A percentile compares a stretch with the other conserved stretches of the same genome.
phyloP scores from a whole-genome alignment of 2,888 invertebrate genomes.

The Yponomeuta plumbellus region DNA sequence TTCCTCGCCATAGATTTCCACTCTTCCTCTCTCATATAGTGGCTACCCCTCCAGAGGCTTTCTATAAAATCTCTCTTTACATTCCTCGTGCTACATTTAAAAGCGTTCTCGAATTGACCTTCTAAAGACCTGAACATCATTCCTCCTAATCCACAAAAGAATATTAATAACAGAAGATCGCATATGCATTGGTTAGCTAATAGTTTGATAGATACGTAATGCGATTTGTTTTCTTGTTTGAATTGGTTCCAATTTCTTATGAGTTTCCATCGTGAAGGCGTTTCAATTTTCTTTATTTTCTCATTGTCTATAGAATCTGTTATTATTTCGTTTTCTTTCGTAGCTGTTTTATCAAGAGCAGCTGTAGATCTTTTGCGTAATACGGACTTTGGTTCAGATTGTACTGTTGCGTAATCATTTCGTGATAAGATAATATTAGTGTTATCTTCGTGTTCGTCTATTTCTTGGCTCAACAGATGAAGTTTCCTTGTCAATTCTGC shows the following conservation, averaged over 20 bases:
- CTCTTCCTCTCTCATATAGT: constrained; percentile 89
- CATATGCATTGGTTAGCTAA: constrained; percentile 81
- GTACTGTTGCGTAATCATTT: constrained; percentile 32
- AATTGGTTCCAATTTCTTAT: constrained; percentile 75
- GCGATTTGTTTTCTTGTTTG: constrained; percentile 73
- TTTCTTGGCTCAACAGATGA: constrained; percentile 59
- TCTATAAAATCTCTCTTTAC: constrained; percentile 92
- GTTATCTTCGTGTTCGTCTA: constrained; percentile 44
- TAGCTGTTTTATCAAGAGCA: constrained; percentile 28
- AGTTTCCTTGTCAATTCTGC: constrained; percentile 66
- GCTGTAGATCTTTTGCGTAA: constrained; percentile 49
- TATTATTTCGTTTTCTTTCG: constrained; percentile 37
- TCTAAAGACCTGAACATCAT: constrained; percentile 89
- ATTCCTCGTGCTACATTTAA: constrained; percentile 91
- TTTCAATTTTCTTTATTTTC: constrained; percentile 37
- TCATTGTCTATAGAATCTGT: constrained; percentile 29
- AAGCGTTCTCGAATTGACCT: constrained; percentile 89
- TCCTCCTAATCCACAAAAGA: constrained; percentile 87
- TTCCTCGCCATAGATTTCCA: constrained; percentile 91
- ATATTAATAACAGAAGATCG: constrained; percentile 80
- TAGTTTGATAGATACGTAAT: constrained; percentile 71
- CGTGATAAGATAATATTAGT: constrained; percentile 42
- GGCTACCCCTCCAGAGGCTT: constrained; percentile 87
- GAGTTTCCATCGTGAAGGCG: constrained; percentile 60
- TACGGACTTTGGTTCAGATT: constrained; percentile 39